Conservation (phyloP, 2,797 vertebrate species). For the Denticeps clupeoides region DNA sequence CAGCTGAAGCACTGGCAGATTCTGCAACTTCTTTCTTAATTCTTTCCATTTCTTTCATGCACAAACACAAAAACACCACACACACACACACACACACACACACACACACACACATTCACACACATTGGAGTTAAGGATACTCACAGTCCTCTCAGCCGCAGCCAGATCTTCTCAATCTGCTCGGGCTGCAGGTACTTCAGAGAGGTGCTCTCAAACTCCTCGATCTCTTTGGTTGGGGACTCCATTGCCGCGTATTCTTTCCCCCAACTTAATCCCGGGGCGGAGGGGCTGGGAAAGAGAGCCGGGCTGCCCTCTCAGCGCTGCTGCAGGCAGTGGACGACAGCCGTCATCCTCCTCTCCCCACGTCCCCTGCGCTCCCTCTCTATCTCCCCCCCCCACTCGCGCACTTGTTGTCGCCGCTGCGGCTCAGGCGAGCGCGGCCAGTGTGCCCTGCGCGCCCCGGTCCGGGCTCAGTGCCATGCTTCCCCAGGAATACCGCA, state of each 20-base stretch:
- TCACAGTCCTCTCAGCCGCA: conserved; percentile 93
- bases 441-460: too few relatives aligned
- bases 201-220: conserved; percentile 97
- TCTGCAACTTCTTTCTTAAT: conserved; percentile 4
- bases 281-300: conserved; percentile 3
- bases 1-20: conserved; percentile 2
- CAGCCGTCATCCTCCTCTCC: conserved; percentile 26
- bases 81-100: conserved; percentile 1
- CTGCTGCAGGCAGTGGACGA: conserved; percentile 11
- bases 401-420: too few relatives aligned
- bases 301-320: conserved; percentile 21
- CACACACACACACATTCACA: conserved; percentile 15
- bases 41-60: neutral
- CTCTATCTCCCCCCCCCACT: neutral
- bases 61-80: neutral
- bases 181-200: conserved; percentile 94
- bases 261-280: conserved; percentile 43
- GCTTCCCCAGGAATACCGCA: conserved; percentile 48
- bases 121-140: conserved; percentile 41
- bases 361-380: neutral
- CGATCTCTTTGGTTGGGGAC: conserved; percentile 95
- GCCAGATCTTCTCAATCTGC: conserved; percentile 98
- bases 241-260: conserved; percentile 66
- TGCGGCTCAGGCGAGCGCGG: too few relatives aligned
- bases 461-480: too few relatives aligned